These are phyloP conservation scores for Bungarus multicinctus DNA, from an alignment of 2,113 vertebrate genomes.

Conservation along the genomic window DNA sequence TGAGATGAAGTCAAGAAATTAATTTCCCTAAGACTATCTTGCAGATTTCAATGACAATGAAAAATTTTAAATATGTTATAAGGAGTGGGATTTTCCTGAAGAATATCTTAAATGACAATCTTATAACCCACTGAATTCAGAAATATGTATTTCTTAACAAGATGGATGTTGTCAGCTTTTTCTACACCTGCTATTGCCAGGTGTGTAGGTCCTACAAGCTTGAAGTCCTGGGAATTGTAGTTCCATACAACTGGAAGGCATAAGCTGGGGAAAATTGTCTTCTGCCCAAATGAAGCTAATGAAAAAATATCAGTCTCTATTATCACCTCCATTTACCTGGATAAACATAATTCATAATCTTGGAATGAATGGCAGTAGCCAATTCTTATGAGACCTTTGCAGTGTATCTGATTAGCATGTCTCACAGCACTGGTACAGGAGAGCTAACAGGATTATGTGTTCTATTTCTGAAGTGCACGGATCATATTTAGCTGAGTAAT, in stretches of 20 bases:
- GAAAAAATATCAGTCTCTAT: neutral
- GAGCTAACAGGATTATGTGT: neutral
- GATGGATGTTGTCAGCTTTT: neutral
- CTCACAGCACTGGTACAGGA: neutral
- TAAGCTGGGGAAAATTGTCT: neutral
- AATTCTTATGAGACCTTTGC: neutral
- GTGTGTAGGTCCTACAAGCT: neutral
- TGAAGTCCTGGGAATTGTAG: neutral
- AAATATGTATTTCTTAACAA: neutral
- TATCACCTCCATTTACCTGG: neutral
- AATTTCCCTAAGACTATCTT: neutral
- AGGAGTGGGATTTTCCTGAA: neutral
- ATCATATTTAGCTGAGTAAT: neutral
- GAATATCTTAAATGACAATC: neutral
- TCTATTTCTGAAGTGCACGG: neutral
- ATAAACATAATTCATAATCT: neutral
- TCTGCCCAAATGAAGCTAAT: neutral
- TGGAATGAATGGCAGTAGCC: conserved; percentile 16
- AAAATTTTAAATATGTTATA: neutral
- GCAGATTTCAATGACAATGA: neutral
- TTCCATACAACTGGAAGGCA: neutral
- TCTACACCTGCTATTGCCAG: neutral
- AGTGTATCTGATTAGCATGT: conserved; percentile 16
- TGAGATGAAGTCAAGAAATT: neutral
- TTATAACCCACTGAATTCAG: neutral